phyloP scores from a whole-genome alignment of 2,888 invertebrate genomes.

The Serrognathus titanus region DNA sequence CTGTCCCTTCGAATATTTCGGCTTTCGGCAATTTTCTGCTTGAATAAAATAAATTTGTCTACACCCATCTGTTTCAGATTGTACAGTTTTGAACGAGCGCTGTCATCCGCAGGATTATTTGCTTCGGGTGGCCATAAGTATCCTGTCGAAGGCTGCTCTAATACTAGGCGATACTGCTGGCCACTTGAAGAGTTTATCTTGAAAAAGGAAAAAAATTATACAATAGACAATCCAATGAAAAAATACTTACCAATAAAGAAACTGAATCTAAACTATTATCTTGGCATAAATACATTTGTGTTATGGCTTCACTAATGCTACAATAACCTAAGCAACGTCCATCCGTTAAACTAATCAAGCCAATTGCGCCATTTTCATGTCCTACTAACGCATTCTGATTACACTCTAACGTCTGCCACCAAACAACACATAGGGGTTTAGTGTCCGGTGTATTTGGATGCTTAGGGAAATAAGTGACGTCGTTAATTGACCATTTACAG shows the following conservation, averaged over 20 bases:
- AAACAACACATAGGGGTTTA: constrained; percentile 62
- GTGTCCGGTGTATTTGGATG: constrained; percentile 40
- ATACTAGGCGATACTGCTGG: constrained; percentile 77
- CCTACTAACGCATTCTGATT: constrained; percentile 69
- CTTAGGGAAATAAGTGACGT: constrained; percentile 54
- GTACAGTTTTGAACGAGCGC: constrained; percentile 56
- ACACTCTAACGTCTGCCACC: constrained; percentile 75
- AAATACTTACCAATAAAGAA: constrained; percentile 60
- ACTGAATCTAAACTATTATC: constrained; percentile 66
- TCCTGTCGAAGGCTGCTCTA: constrained; percentile 73
- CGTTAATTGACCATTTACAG: constrained; percentile 58
- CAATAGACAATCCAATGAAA: neutral
- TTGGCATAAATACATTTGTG: constrained; percentile 64
- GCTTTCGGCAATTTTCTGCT: constrained; percentile 59
- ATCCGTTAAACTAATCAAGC: constrained; percentile 65
- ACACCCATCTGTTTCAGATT: constrained; percentile 67
- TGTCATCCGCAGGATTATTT: constrained; percentile 41
- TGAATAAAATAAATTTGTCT: constrained; percentile 63
- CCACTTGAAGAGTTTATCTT: constrained; percentile 53
- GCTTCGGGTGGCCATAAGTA: constrained; percentile 64
- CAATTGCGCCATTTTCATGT: constrained; percentile 60
- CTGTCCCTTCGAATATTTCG: constrained; percentile 42
- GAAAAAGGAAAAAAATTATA: constrained; percentile 9
- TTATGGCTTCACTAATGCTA: constrained; percentile 61
- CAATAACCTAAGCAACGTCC: constrained; percentile 66